Evolutionary conservation across 2,797 vertebrate species (phyloP).

Genomic region (Streptopelia turtur): DNA sequence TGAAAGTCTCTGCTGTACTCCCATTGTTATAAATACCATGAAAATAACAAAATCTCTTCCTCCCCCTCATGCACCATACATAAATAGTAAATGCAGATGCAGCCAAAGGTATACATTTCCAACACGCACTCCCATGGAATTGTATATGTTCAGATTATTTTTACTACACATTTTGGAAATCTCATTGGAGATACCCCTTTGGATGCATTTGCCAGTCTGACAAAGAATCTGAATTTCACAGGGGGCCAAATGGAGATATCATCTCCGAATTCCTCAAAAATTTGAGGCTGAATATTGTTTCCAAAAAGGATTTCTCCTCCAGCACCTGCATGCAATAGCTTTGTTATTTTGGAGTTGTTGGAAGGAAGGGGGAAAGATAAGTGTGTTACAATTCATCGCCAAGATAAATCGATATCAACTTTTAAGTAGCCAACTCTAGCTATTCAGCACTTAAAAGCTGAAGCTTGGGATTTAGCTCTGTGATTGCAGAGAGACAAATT

Average conservation of each 20-base stretch:
- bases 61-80: background rate
- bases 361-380: conserved; percentile 45
- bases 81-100: conserved; percentile 30
- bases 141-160: conserved; percentile 35
- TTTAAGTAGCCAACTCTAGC: background rate
- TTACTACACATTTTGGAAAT: conserved; percentile 1
- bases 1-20: background rate
- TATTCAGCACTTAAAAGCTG: background rate
- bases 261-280: conserved; percentile 33
- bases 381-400: background rate
- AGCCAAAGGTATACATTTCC: conserved; percentile 35
- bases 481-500: background rate
- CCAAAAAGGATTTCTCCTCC: conserved; percentile 34
- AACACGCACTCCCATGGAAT: conserved; percentile 4
- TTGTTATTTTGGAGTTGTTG: conserved; percentile 39
- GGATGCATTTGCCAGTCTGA: background rate
- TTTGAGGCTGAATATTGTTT: conserved; percentile 24
- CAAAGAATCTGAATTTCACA: background rate
- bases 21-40: conserved; percentile 4
- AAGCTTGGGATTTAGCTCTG: background rate
- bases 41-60: conserved; percentile 34
- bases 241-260: background rate
- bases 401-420: conserved; percentile 20
- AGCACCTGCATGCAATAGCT: background rate
- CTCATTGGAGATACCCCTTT: background rate